Base-by-base conservation (phyloP, 1,140 invertebrate genomes). In the Melitaea cinxia region DNA sequence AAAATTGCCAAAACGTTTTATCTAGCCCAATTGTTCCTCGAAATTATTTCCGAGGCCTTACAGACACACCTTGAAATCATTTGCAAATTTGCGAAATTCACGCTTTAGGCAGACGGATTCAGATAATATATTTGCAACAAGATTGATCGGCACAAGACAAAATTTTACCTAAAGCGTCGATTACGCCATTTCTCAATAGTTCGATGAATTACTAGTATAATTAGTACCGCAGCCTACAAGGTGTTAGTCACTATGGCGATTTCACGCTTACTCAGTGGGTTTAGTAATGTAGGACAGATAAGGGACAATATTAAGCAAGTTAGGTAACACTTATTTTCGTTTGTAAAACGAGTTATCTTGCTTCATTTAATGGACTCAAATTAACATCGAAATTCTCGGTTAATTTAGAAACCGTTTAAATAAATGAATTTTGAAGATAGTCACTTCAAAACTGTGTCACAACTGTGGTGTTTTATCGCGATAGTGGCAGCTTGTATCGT, bases 221-320 rank as follows among this genome's bases (percentile, higher is more conserved):
- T 68, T 68, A 68, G 55, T 42, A n/a, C n/a, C n/a, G 23, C 60
- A 37, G 23, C 66, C 66, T 58, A 68, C 66, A 45, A 55, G 9
- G 54, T 26, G 26, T 68, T 68, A 68, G 54, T 68, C 66, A 68
- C 66, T 58, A 28, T 45, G 54, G 52, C n/a, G 50, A 55, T 30
- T 57, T 42, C 33, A 45, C 28, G 59, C 47, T 68, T 50, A 52
- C 5, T 49, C 24, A 56, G 49, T 63, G 42, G 42, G 42, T 10
- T 47, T n/a, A 5, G 39, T 19, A n/a, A 42, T 17, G 35, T 54
- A 21, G 49, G 42, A 50, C 54, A 58, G 54, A 63, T 57, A 68
- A 45, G 59, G 49, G 35, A 47, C 47, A 50, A 49, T 39, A 55
- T 39, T 56, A 35, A 21, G 12, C 30, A 56, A 42, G 19, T 47